Conservation (phyloP, 2,797 vertebrate species). For the Hypotaenidia okinawae region DNA sequence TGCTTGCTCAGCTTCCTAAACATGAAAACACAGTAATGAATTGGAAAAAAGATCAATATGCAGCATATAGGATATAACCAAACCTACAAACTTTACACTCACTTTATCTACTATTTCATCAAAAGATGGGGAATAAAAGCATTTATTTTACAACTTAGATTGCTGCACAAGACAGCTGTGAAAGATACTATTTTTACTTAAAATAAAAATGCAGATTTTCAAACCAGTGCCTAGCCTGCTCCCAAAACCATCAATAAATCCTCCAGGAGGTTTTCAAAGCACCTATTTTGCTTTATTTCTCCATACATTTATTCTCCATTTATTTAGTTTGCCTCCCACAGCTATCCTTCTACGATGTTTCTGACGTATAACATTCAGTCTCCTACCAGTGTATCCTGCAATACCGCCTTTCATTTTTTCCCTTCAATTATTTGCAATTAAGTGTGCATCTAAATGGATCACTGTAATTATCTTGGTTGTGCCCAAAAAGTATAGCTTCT, state of each 20-base stretch:
- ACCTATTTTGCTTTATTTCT: neutral
- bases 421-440: neutral
- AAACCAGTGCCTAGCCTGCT: neutral
- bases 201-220: neutral
- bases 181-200: neutral
- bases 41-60: neutral
- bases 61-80: neutral
- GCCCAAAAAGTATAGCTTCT: neutral
- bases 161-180: neutral
- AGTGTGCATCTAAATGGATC: neutral
- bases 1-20: constrained; percentile 92
- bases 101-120: neutral
- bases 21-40: constrained; percentile 16
- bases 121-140: neutral
- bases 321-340: neutral
- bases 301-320: no score
- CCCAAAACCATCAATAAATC: neutral
- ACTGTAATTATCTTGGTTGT: neutral
- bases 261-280: neutral
- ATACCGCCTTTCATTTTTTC: neutral
- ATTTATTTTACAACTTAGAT: neutral
- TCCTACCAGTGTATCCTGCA: neutral
- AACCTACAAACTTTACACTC: neutral
- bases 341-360: neutral
- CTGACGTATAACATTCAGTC: neutral